A percentile compares a stretch with the other conserved stretches of the same genome.
Evolutionary conservation across 2,888 invertebrate species (phyloP).

Genomic region (Leucania comma): DNA sequence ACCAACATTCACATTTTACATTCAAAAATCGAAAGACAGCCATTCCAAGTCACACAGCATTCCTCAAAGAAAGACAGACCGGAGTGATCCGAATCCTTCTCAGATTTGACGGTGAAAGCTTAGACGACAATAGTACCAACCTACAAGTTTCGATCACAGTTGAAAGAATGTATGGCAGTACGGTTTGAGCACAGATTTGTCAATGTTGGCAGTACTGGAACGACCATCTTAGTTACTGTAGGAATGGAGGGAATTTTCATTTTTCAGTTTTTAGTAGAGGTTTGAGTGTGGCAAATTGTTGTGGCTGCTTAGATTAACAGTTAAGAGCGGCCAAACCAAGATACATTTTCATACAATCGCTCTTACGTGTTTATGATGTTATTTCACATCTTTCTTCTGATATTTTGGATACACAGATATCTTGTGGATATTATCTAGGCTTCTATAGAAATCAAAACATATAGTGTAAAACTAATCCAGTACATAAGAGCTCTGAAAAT

Average conservation of each 20-base stretch:
- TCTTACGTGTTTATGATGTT: too few relatives aligned
- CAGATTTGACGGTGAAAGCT: constrained; percentile 36
- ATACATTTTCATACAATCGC: too few relatives aligned
- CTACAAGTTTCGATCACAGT: constrained; percentile 12
- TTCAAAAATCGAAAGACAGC: constrained; percentile 6
- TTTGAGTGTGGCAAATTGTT: too few relatives aligned
- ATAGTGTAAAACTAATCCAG: too few relatives aligned
- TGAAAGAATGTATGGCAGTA: not conserved
- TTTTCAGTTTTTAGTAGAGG: too few relatives aligned
- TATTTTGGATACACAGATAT: too few relatives aligned
- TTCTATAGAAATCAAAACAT: too few relatives aligned
- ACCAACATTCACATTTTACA: not conserved
- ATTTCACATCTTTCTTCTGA: too few relatives aligned
- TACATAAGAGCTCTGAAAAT: too few relatives aligned
- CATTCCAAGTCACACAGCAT: not conserved
- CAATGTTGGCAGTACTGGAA: constrained; percentile 37
- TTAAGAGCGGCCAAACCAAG: too few relatives aligned
- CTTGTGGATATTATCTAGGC: too few relatives aligned
- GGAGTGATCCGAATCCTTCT: constrained; percentile 35
- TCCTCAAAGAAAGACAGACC: constrained; percentile 3
- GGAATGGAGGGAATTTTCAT: not conserved
- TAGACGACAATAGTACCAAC: constrained; percentile 17
- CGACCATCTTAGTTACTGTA: constrained; percentile 13
- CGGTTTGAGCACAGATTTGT: constrained; percentile 29
- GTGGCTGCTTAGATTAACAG: too few relatives aligned